These are phyloP conservation scores for Numida meleagris DNA, from an alignment of 2,113 vertebrate genomes.

Conservation along the genomic window DNA sequence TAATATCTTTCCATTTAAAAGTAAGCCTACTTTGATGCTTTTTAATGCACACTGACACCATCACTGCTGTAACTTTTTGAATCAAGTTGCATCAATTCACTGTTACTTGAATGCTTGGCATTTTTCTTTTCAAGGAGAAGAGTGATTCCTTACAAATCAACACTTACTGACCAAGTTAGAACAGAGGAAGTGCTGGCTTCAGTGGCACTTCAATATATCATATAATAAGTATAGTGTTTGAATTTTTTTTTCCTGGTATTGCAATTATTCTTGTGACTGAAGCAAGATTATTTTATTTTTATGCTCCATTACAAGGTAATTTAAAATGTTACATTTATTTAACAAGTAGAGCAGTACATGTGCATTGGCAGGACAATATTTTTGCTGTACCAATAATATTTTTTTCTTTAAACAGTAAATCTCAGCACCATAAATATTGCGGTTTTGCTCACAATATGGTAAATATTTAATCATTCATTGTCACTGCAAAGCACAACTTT, in stretches of 20 bases:
- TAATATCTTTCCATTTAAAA: not conserved
- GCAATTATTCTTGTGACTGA: slow-evolving; percentile 32
- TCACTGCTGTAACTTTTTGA: not conserved
- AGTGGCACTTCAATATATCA: not conserved
- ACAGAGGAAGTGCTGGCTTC: not conserved
- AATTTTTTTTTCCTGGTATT: not conserved
- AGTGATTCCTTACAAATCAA: not conserved
- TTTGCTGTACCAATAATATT: not conserved
- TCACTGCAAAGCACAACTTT: slow-evolving; percentile 24
- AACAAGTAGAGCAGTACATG: not conserved
- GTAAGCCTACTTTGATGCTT: not conserved
- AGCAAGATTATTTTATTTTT: slow-evolving; percentile 44
- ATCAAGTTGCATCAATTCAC: not conserved
- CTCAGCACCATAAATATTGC: not conserved
- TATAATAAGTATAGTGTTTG: not conserved
- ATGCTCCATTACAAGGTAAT: not conserved
- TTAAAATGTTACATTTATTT: slow-evolving; percentile 35
- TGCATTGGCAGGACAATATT: slow-evolving; percentile 22
- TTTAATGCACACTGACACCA: not conserved
- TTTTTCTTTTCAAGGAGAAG: not conserved
- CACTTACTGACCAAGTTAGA: not conserved
- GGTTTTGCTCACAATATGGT: not conserved
- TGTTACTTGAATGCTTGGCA: not conserved
- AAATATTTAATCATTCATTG: slow-evolving; percentile 56
- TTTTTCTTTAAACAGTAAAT: not conserved